Percentiles rank a stretch among this genome's conserved stretches.
phyloP scores from a whole-genome alignment of 2,888 invertebrate genomes.

The Chaitophorus viminalis region DNA sequence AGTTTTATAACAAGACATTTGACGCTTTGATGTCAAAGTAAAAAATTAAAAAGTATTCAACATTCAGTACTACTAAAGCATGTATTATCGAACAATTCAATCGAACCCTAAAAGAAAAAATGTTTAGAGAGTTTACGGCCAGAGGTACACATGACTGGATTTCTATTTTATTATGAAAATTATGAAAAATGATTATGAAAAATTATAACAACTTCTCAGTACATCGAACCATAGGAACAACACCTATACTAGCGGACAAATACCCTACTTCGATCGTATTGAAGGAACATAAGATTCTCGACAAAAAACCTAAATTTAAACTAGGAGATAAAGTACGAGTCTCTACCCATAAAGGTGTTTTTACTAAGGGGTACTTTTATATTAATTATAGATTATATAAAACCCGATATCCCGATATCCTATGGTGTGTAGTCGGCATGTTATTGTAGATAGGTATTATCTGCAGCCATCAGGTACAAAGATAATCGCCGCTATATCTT shows the following conservation, averaged over 20 bases:
- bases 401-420: no score
- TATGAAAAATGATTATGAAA: background rate
- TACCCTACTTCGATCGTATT: background rate
- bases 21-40: conserved; percentile 14
- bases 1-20: conserved; percentile 64
- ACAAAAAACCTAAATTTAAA: background rate
- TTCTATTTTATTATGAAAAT: background rate
- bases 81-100: conserved; percentile 56
- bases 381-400: no score
- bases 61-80: conserved; percentile 32
- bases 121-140: background rate
- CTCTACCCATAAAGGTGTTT: no score
- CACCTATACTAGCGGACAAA: background rate
- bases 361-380: no score
- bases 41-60: conserved; percentile 38
- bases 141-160: no score
- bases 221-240: no score
- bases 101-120: background rate
- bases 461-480: no score
- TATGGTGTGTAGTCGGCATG: no score
- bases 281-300: background rate
- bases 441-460: no score
- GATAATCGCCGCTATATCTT: no score
- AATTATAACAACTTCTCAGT: no score
- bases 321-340: background rate